Base-by-base conservation (phyloP, 2,797 vertebrate genomes). In the Hybognathus amarus region DNA sequence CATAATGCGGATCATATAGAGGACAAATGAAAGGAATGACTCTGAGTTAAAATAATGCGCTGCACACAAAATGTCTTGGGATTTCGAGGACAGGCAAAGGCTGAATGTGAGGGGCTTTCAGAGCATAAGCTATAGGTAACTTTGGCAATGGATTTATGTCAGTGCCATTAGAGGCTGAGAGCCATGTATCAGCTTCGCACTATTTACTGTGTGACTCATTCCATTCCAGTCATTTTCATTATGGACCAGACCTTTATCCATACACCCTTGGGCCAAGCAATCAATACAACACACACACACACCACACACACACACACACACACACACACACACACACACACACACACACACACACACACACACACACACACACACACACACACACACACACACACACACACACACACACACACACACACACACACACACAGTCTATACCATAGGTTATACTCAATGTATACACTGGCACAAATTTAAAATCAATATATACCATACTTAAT, bases 151-250 rank as follows among this genome's bases (percentile, higher is more conserved):
- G 79, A 81, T 81, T 81, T 73, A 71, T 81, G 69, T 64, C 42
- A 30, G 59, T 30, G 71, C 61, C 71, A 82, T 82, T 75, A 82
- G 71, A 27, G 45, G 45, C 80, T 36, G 33, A 2, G 33, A 82
- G 80, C 52, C 61, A 50, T 67, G 80, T 75, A 47, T 82, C 71
- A 54, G 71, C 80, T 66, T 76, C 70, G 18, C 80, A 67, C 80
- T 75, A 82, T 82, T 82, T 82, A 82, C 80, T 82, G 45, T 82
- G 80, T 82, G 61, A 66, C 71, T 82, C 80, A 82, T 82, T 82
- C 47, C 61, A 36, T 79, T 67, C 61, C 77, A 82, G 80, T 75
- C 71, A 66, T 82, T 82, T 82, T 76, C 71, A 82, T 82, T 75
- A 82, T 82, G 47, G 80, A 82, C 80, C 80, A 66, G 61, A 82